Conservation (phyloP, 2,797 vertebrate genomes). For the Gastrophryne carolinensis region DNA sequence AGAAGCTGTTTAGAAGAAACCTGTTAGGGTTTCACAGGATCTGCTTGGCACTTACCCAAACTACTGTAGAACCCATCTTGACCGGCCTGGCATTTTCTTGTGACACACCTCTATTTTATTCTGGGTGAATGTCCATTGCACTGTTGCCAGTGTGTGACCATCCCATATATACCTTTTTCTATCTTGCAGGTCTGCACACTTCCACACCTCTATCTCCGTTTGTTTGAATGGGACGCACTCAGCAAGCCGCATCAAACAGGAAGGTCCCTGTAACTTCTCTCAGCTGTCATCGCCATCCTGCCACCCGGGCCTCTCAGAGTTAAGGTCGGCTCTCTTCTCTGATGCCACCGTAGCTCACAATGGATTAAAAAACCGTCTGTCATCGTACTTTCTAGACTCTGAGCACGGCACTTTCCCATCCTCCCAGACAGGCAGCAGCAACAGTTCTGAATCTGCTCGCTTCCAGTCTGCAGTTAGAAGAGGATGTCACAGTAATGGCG, state of each 20-base stretch:
- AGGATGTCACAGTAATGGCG: constrained; percentile 77
- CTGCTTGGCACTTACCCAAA: too few relatives aligned
- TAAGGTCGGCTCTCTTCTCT: constrained; percentile 70
- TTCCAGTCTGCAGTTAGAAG: constrained; percentile 84
- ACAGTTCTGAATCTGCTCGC: constrained; percentile 79
- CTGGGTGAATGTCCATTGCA: not conserved
- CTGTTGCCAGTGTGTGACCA: not conserved
- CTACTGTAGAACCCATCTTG: too few relatives aligned
- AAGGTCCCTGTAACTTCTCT: constrained; percentile 79
- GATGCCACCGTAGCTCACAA: constrained; percentile 71
- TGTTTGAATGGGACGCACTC: constrained; percentile 71
- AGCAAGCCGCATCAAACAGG: constrained; percentile 87
- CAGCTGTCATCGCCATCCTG: constrained; percentile 59
- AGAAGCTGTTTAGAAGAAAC: too few relatives aligned
- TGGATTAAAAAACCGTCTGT: constrained; percentile 75
- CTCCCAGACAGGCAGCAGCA: constrained; percentile 78
- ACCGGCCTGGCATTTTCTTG: too few relatives aligned
- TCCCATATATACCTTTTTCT: too few relatives aligned
- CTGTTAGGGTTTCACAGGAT: too few relatives aligned
- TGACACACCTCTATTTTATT: too few relatives aligned
- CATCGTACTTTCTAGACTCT: constrained; percentile 88
- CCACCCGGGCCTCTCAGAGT: constrained; percentile 59
- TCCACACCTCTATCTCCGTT: constrained; percentile 58
- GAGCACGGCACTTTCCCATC: constrained; percentile 84
- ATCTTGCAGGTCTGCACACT: constrained; percentile 3